Evolutionary conservation across 2,888 invertebrate genomes (phyloP), one percentile per base, ranked within the genome.

Genomic region (Agrilus mali): DNA sequence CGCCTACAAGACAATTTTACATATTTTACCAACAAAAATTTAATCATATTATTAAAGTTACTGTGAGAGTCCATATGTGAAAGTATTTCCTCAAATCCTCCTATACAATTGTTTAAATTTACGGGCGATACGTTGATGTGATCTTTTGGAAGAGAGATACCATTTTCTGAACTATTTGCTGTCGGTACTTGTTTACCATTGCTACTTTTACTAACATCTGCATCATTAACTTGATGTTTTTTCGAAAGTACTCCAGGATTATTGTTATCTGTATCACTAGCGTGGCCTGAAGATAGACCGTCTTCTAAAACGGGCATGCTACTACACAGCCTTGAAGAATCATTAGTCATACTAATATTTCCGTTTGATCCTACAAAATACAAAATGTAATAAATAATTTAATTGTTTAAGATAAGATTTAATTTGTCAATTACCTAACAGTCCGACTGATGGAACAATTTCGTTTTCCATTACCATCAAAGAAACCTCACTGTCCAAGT

Each of bases 241-340:
- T 74, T 73, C 22, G 73, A 60, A 67, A 73, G 70, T 39, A 78
- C 75, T n/a, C 79, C 78, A 15, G 79, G 82, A 65, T 87, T 88
- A 60, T 88, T 87, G 63, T 88, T 88, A 68, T 94, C 94, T 0
- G 82, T 86, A 61, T 94, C 94, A 49, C 92, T 92, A 2, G 84
- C 89, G 61, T 93, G 93, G 2, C 93, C 93, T 33, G 93, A 93
- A 2, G 93, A 93, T 44, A 95, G 71, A 0, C 93, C 94, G 65
- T 95, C 95, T 63, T 94, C 93, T 36, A 95, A 77, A 13, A 90
- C 83, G 0, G 95, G 95, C 85, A 95, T 86, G 56, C 80, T 80
- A 40, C 79, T 80, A 67, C 75, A 84, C 67, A 77, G 75, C 64
- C 77, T 75, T 33, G 79, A 71, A 57, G 77, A 75, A 60, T 78